These are phyloP conservation scores for Oxyura jamaicensis DNA, from an alignment of 2,113 vertebrate species.

Conservation along the genomic window DNA sequence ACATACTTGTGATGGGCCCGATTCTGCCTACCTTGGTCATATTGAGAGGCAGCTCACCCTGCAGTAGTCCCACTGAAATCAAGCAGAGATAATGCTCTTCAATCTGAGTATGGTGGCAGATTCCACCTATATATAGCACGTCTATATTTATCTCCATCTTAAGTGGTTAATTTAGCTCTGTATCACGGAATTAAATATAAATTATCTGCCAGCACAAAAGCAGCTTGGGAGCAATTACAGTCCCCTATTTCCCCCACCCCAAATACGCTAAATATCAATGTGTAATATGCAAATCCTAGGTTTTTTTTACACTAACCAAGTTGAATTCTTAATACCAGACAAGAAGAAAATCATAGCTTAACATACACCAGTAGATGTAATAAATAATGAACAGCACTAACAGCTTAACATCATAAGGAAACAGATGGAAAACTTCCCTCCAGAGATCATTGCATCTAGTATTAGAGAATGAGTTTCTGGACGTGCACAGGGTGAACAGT, in stretches of 20 bases:
- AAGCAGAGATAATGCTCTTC: constrained; percentile 22
- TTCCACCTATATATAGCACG: constrained; percentile 47
- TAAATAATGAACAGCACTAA: constrained; percentile 77
- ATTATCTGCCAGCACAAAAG: constrained; percentile 59
- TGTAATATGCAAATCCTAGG: constrained; percentile 60
- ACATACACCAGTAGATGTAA: constrained; percentile 70
- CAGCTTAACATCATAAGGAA: constrained; percentile 75
- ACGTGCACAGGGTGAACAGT: constrained; percentile 74
- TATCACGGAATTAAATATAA: constrained; percentile 55
- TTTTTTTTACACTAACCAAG: constrained; percentile 55
- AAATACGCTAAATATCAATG: constrained; percentile 62
- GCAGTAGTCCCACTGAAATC: constrained; percentile 14
- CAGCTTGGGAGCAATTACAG: constrained; percentile 60
- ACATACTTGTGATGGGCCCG: neutral
- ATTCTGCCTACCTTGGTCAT: neutral
- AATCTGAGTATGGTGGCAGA: neutral
- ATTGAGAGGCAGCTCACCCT: neutral
- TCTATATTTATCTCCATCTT: constrained; percentile 62
- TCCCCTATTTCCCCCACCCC: neutral
- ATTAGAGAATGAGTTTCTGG: constrained; percentile 79
- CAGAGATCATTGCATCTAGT: constrained; percentile 74
- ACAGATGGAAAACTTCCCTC: constrained; percentile 82
- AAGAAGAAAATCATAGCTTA: constrained; percentile 72
- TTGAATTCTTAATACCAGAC: constrained; percentile 68
- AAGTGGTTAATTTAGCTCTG: constrained; percentile 62